Conservation (phyloP, 2,888 invertebrate genomes). For the Drosophila colorata region DNA sequence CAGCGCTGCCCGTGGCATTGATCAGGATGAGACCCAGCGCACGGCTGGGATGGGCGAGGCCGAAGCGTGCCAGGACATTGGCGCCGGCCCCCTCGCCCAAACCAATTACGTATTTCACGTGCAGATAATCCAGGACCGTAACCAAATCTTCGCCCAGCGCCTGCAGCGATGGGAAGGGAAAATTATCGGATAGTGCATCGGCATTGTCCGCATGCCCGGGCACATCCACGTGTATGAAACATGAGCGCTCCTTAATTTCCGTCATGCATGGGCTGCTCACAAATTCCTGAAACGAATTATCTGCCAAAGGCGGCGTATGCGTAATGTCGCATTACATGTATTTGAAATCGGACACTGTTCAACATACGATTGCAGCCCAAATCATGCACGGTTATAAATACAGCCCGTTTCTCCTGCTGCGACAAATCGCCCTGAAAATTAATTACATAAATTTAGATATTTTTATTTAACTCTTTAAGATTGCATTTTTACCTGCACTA, state of each 20-base stretch:
- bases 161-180: conserved; percentile 93
- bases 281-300: conserved; percentile 93
- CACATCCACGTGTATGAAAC: conserved; percentile 94
- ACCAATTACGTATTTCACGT: conserved; percentile 93
- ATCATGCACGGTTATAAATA: conserved; percentile 95
- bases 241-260: conserved; percentile 93
- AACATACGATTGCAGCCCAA: conserved; percentile 92
- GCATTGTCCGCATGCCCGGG: conserved; percentile 95
- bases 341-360: conserved; percentile 13
- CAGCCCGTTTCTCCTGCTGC: conserved; percentile 92
- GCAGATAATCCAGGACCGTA: conserved; percentile 92
- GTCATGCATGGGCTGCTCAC: conserved; percentile 93
- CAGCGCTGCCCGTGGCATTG: conserved; percentile 94
- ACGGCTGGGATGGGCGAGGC: conserved; percentile 91
- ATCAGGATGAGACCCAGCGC: conserved; percentile 93
- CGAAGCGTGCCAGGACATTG: conserved; percentile 93
- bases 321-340: not conserved
- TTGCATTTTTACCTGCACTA: conserved; percentile 88
- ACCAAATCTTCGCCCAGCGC: conserved; percentile 92
- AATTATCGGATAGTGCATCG: conserved; percentile 90
- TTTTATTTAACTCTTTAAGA: too few relatives aligned
- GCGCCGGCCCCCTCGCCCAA: conserved; percentile 96
- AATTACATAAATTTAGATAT: not conserved
- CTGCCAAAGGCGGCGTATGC: conserved; percentile 85
- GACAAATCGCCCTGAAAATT: conserved; percentile 90